A percentile compares a stretch with the other conserved stretches of the same genome.
These are phyloP conservation scores for Xiphias gladius DNA, from an alignment of 2,113 vertebrate species.

Conservation along the genomic window DNA sequence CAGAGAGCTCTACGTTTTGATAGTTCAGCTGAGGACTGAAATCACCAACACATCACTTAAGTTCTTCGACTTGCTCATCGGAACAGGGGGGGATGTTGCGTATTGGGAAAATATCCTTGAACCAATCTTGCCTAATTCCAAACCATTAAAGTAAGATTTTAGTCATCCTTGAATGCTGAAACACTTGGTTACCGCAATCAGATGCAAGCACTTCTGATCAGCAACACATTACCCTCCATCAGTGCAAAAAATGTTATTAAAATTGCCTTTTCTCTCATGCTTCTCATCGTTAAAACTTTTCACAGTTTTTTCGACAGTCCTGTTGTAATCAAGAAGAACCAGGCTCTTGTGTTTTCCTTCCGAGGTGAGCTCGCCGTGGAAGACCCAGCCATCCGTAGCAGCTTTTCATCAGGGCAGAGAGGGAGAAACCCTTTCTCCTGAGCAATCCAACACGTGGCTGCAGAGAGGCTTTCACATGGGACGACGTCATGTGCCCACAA, in stretches of 20 bases:
- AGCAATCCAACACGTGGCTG: conserved; percentile 61
- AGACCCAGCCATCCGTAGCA: conserved; percentile 37
- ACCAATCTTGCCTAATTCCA: not conserved
- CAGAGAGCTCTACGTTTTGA: conserved; percentile 29
- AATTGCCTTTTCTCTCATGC: conserved; percentile 5
- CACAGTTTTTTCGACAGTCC: not conserved
- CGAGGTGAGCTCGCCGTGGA: conserved; percentile 10
- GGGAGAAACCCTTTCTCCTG: conserved; percentile 37
- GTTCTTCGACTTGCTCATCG: conserved; percentile 12
- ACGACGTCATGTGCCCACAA: conserved; percentile 57
- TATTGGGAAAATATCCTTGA: conserved; percentile 3
- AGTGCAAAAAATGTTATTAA: not conserved
- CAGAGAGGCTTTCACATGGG: conserved; percentile 56
- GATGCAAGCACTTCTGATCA: not conserved
- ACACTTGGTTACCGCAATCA: conserved; percentile 23
- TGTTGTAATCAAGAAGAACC: conserved; percentile 20
- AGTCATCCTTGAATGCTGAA: conserved; percentile 6
- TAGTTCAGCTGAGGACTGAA: conserved; percentile 45
- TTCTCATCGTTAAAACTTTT: not conserved
- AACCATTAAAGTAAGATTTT: conserved; percentile 12
- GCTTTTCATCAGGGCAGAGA: conserved; percentile 52
- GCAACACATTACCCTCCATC: not conserved
- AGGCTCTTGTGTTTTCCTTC: conserved; percentile 18
- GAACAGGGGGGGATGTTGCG: not conserved
- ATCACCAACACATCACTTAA: conserved; percentile 24